Base-by-base conservation (phyloP, 1,140 invertebrate genomes). In the Drosophila parvula region DNA sequence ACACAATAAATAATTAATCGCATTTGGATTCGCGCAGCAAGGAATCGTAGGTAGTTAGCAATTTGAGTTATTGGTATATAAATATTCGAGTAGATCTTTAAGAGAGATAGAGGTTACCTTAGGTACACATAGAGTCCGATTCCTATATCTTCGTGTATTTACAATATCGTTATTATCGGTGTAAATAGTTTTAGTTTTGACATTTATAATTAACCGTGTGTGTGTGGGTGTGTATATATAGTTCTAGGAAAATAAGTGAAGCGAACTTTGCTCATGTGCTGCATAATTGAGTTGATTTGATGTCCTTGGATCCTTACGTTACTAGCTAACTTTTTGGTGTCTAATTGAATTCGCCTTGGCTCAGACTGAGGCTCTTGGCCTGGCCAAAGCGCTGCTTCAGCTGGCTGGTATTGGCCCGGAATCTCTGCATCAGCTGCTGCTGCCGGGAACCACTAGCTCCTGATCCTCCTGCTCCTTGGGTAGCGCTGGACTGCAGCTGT, bases 391-490 rank as follows among this genome's bases (percentile, higher is more conserved):
- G 80, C 41, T 90, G 84, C 81, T 90, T 89, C 70, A 88, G 81
- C 50, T 88, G 84, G 53, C 57, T 80, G 50, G 84, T 88, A 14
- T 88, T 88, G 80, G 84, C 84, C 68, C 84, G 84, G 78, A 91
- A 91, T 70, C 89, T 77, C 51, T 89, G 85, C 63, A 90, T 78
- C 51, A 91, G 65, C 65, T 91, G 86, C 57, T 91, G 90, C 74
- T 67, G 62, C n/a, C 32, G 27, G 11, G 40, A 44, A 11, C 32
- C 58, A 12, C 41, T 11, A 0, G 22, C 9, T 18, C 22, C 69
- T 14, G 40, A 47, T 14, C 6, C 53, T 18, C 70, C 51, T 27
- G 27, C 41, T 47, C 68, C 59, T 16, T 48, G 75, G 12, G 30
- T 45, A 47, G 74, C 78, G 74, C 81, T 82, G 62, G 57, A 77